Percentiles rank a stretch among this genome's conserved stretches.
Evolutionary conservation across 1,140 invertebrate species (phyloP).

Genomic region (Sitodiplosis mosellana): DNA sequence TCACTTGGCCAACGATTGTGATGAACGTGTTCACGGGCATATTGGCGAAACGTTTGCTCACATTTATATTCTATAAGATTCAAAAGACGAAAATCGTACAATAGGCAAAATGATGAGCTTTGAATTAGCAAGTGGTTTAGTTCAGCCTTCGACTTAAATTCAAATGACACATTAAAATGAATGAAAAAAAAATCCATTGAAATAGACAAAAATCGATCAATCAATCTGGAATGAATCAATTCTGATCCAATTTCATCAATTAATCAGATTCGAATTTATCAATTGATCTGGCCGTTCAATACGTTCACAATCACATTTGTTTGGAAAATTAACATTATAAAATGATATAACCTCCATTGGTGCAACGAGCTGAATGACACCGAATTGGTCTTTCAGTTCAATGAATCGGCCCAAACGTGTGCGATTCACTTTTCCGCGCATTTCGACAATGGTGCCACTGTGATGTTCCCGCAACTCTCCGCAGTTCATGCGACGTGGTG

Average conservation of each 20-base stretch:
- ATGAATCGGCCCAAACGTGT: constrained; percentile 24
- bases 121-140: too few relatives aligned
- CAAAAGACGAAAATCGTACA: too few relatives aligned
- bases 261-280: too few relatives aligned
- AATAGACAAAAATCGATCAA: too few relatives aligned
- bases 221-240: too few relatives aligned
- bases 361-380: constrained; percentile 24
- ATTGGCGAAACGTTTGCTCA: constrained; percentile 23
- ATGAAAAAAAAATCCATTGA: constrained; percentile 3
- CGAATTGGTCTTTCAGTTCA: constrained; percentile 22
- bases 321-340: constrained; percentile 1
- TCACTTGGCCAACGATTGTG: constrained; percentile 23
- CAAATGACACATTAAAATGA: too few relatives aligned
- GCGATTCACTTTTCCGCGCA: constrained; percentile 23
- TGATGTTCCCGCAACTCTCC: constrained; percentile 23
- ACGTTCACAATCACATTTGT: constrained; percentile 1
- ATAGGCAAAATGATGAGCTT: too few relatives aligned
- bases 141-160: too few relatives aligned
- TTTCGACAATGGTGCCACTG: constrained; percentile 21
- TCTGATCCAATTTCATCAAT: too few relatives aligned
- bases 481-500: constrained; percentile 19
- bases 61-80: constrained; percentile 17
- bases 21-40: constrained; percentile 25
- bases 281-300: background rate
- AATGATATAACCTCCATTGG: constrained; percentile 22